Evolutionary conservation across 2,113 vertebrate species (phyloP).

Genomic region (Glaucomys volans): DNA sequence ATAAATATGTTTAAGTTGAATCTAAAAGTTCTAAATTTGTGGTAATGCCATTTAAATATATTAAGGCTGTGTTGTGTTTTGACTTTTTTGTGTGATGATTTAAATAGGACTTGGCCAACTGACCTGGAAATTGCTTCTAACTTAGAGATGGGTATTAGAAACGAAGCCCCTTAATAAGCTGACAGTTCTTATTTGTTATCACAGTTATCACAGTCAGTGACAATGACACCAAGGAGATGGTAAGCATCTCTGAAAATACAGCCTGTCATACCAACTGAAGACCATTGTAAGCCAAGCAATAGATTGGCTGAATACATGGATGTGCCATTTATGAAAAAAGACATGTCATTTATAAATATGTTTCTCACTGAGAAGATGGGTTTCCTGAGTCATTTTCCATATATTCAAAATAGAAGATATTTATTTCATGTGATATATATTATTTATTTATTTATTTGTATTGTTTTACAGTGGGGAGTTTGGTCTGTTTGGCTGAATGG

Average conservation of each 20-base stretch:
- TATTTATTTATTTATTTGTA: not conserved
- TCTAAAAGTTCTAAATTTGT: not conserved
- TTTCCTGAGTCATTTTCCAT: conserved; percentile 15
- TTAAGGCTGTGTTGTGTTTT: not conserved
- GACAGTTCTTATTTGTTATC: not conserved
- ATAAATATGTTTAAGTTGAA: not conserved
- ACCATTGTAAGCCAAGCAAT: not conserved
- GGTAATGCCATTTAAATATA: not conserved
- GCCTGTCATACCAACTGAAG: not conserved
- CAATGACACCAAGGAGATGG: not conserved
- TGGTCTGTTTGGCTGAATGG: not conserved
- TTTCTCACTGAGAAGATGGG: not conserved
- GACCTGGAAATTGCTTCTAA: conserved; percentile 40
- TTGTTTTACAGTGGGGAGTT: not conserved
- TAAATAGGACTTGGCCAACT: conserved; percentile 3
- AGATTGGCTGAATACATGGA: not conserved
- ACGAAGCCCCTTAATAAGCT: conserved; percentile 7
- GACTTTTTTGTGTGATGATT: not conserved
- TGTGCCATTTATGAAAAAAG: conserved; percentile 10
- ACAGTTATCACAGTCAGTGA: not conserved
- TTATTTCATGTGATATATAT: not conserved
- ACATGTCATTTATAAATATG: not conserved
- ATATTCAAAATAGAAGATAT: not conserved
- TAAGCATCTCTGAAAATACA: not conserved
- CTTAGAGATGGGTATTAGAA: conserved; percentile 13